Conservation (phyloP, 1,140 invertebrate genomes). For the Drosophila pallidifrons region DNA sequence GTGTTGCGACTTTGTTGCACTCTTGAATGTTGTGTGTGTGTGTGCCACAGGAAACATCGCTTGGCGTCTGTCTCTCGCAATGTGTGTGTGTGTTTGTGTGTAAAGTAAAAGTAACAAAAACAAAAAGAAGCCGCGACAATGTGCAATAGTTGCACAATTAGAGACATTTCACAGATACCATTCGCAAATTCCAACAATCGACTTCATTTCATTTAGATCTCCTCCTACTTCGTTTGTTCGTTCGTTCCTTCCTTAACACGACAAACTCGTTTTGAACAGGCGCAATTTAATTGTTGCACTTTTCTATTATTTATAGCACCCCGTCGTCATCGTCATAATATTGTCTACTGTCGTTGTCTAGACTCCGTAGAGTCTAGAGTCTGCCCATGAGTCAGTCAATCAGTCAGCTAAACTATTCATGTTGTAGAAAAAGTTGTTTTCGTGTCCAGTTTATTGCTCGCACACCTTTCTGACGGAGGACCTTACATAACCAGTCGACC, state of each 20-base stretch:
- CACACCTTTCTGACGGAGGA: slow-evolving; percentile 27
- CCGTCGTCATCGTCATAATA: slow-evolving; percentile 5
- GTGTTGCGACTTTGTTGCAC: slow-evolving; percentile 29
- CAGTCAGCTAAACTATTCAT: slow-evolving; percentile 7
- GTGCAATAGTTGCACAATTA: slow-evolving; percentile 66
- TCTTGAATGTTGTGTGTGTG: slow-evolving; percentile 28
- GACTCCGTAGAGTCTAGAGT: slow-evolving; percentile 8
- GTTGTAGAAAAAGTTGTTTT: slow-evolving; percentile 25
- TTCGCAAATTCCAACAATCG: slow-evolving; percentile 60
- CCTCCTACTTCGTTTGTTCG: neutral
- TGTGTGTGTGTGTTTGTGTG: neutral
- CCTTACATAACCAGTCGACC: slow-evolving; percentile 42
- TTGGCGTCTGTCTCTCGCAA: slow-evolving; percentile 27
- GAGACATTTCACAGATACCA: slow-evolving; percentile 69
- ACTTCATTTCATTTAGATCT: slow-evolving; percentile 43
- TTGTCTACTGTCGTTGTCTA: neutral
- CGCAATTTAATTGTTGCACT: slow-evolving; percentile 60
- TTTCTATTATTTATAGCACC: slow-evolving; percentile 20
- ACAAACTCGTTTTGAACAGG: slow-evolving; percentile 48
- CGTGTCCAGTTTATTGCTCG: slow-evolving; percentile 40
- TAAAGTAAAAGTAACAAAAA: slow-evolving; percentile 55
- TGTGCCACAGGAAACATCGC: slow-evolving; percentile 49
- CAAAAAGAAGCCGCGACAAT: slow-evolving; percentile 63
- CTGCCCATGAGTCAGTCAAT: slow-evolving; percentile 37
- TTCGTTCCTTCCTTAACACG: neutral